Evolutionary conservation across 2,113 vertebrate genomes (phyloP).

Genomic region (Sus scrofa): DNA sequence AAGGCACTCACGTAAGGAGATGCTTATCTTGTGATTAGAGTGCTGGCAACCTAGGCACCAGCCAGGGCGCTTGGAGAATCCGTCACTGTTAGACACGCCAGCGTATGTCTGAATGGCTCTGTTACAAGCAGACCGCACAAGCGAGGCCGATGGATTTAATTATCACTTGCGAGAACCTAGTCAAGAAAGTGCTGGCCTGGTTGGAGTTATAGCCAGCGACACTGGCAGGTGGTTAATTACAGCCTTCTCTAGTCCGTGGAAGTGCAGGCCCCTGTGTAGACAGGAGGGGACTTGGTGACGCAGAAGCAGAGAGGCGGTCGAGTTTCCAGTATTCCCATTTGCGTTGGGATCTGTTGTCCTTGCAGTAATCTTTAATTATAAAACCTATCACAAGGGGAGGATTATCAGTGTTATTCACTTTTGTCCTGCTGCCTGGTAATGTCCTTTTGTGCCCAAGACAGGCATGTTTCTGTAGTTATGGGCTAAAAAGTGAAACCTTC

Average conservation of each 20-base stretch:
- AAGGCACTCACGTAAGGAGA: slow-evolving; percentile 18
- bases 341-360: slow-evolving; percentile 86
- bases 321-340: slow-evolving; percentile 63
- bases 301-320: neutral
- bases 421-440: slow-evolving; percentile 87
- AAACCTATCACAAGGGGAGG: slow-evolving; percentile 84
- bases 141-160: slow-evolving; percentile 41
- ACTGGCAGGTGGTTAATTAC: slow-evolving; percentile 59
- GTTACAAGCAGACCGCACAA: slow-evolving; percentile 29
- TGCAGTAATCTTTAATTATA: slow-evolving; percentile 86
- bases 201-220: neutral
- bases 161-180: slow-evolving; percentile 45
- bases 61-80: neutral
- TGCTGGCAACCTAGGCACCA: neutral
- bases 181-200: neutral
- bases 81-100: neutral
- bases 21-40: slow-evolving; percentile 26
- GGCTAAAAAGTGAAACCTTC: slow-evolving; percentile 58
- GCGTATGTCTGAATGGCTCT: neutral
- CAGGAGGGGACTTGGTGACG: neutral
- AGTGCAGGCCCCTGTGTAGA: neutral
- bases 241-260: neutral
- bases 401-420: slow-evolving; percentile 81
- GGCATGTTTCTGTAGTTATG: slow-evolving; percentile 62
- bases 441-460: slow-evolving; percentile 75